phyloP scores from a whole-genome alignment of 2,888 invertebrate genomes.

The Slavum lentiscoides region DNA sequence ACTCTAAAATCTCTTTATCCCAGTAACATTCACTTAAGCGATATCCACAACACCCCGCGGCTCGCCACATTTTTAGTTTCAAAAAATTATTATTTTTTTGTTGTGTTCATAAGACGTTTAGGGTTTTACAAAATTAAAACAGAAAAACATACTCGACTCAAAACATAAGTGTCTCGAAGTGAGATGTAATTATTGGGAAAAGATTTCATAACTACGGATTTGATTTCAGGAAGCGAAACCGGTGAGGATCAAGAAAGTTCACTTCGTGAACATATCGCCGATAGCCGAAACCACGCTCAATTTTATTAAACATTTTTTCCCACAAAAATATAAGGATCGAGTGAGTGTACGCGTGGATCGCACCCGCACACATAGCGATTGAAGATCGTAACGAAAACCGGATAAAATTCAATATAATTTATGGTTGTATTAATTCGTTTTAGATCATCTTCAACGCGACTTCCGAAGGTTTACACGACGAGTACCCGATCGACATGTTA shows the following conservation, averaged over 20 bases:
- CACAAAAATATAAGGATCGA: slow-evolving; percentile 28
- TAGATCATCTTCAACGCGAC: slow-evolving; percentile 18
- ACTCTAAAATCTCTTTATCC: no score
- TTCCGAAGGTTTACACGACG: neutral
- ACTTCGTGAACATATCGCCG: slow-evolving; percentile 36
- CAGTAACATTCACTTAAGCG: no score
- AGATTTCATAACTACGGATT: neutral
- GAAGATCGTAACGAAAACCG: no score
- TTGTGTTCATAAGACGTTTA: no score
- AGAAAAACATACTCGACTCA: no score
- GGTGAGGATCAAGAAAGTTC: slow-evolving; percentile 43
- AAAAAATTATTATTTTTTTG: no score
- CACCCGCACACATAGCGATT: no score
- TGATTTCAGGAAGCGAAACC: slow-evolving; percentile 41
- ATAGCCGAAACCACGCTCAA: slow-evolving; percentile 44
- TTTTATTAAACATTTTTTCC: slow-evolving; percentile 42
- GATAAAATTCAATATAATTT: neutral
- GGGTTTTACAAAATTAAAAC: no score
- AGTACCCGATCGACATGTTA: slow-evolving; percentile 25
- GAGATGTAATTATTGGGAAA: neutral
- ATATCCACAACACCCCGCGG: no score
- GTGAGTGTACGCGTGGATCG: slow-evolving; percentile 1
- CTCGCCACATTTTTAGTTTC: no score
- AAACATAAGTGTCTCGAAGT: no score
- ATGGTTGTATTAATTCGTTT: neutral